phyloP scores from a whole-genome alignment of 2,888 invertebrate species.

The Drosophila borealis region DNA sequence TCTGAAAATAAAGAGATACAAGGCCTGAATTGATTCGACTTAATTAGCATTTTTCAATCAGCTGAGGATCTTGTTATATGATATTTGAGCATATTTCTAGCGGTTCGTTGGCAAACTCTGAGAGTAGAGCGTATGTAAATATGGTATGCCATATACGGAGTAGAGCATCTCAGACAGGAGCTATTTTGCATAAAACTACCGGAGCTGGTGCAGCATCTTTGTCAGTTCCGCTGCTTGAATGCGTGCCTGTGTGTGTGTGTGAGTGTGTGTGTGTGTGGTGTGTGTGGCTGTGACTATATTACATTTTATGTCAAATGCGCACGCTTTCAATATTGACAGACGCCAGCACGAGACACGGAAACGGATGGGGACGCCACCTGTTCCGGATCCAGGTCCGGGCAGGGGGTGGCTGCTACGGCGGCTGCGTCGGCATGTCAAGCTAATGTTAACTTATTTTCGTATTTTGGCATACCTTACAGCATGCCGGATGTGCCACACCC shows the following conservation, averaged over 20 bases:
- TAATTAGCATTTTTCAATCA: too few relatives aligned
- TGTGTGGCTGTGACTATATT: conserved; percentile 69
- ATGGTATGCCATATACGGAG: not conserved
- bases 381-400: conserved; percentile 22
- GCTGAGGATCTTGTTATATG: not conserved
- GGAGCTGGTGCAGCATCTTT: conserved; percentile 34
- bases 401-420: conserved; percentile 5
- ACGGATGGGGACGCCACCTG: conserved; percentile 59
- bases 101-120: not conserved
- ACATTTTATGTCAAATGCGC: conserved; percentile 80
- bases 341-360: conserved; percentile 37
- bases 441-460: conserved; percentile 74
- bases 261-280: conserved; percentile 31
- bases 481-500: conserved; percentile 45
- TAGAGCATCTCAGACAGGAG: conserved; percentile 23
- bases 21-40: too few relatives aligned
- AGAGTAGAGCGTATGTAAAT: not conserved
- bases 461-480: conserved; percentile 49
- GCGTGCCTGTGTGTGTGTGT: conserved; percentile 23
- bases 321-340: conserved; percentile 81
- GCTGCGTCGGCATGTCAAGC: conserved; percentile 60
- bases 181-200: conserved; percentile 57
- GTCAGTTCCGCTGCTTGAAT: conserved; percentile 20
- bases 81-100: not conserved
- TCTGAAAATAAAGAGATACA: too few relatives aligned